Evolutionary conservation across 2,797 vertebrate genomes (phyloP).

Genomic region (Channallabes apus): DNA sequence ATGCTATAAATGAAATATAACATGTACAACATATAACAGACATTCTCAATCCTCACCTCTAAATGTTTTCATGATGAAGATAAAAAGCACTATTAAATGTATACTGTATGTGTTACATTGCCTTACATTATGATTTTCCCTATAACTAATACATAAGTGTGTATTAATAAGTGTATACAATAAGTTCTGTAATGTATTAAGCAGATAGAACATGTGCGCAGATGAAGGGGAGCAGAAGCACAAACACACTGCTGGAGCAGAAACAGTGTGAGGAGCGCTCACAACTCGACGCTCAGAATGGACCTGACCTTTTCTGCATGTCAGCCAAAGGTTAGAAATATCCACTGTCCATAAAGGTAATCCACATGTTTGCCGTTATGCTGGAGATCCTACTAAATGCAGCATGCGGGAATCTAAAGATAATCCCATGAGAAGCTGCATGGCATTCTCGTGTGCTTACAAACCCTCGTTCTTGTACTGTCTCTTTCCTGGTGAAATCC

Average conservation of each 20-base stretch:
- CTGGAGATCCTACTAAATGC: conserved; percentile 68
- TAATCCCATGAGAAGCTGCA: conserved; percentile 64
- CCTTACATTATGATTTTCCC: neutral
- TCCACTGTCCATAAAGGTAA: conserved; percentile 81
- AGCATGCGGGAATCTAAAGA: conserved; percentile 56
- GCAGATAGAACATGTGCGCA: neutral
- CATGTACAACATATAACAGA: neutral
- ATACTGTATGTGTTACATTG: neutral
- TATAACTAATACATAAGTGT: neutral
- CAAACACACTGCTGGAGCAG: conserved; percentile 43
- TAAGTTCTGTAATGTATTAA: neutral
- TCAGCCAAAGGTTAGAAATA: conserved; percentile 85
- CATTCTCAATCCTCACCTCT: neutral
- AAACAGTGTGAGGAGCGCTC: conserved; percentile 68
- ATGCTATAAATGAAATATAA: neutral
- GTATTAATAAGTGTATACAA: neutral
- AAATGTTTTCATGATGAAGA: neutral
- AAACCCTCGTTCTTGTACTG: conserved; percentile 13
- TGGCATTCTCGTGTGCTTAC: conserved; percentile 62
- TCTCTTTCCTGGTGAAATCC: conserved; percentile 39
- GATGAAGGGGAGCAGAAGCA: conserved; percentile 15
- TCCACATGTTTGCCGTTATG: conserved; percentile 78
- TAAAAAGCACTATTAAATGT: neutral
- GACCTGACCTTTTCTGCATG: conserved; percentile 77
- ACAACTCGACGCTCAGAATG: conserved; percentile 65